phyloP scores from a whole-genome alignment of 2,888 invertebrate species.

The Oligia fasciuncula region DNA sequence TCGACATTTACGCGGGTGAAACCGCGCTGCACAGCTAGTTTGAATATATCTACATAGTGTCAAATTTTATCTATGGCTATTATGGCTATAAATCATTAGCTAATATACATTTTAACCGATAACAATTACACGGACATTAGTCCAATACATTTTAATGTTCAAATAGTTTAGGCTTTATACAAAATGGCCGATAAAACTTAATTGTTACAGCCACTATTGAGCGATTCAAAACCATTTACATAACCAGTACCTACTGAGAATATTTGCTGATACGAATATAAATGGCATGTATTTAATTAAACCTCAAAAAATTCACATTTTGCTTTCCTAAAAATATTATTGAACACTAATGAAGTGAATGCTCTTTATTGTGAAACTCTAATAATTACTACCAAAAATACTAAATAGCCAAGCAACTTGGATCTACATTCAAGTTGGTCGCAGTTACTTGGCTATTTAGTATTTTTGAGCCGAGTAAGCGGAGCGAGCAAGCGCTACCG shows the following conservation, averaged over 20 bases:
- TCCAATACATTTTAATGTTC: constrained; percentile 19
- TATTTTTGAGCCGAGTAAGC: no score
- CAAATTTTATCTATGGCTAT: constrained; percentile 10
- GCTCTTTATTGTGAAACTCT: no score
- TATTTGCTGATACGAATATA: background rate
- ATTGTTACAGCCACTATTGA: constrained; percentile 28
- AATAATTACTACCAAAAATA: no score
- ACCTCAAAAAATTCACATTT: background rate
- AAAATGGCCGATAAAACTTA: constrained; percentile 42
- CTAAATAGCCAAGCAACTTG: no score
- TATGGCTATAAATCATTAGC: constrained; percentile 9
- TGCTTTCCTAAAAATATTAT: background rate
- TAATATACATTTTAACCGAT: constrained; percentile 27
- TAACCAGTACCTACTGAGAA: background rate
- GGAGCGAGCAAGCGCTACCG: no score
- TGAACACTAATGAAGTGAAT: background rate
- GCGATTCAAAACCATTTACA: constrained; percentile 38
- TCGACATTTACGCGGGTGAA: no score
- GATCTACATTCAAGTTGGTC: no score
- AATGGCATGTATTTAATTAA: background rate
- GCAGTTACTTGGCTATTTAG: no score
- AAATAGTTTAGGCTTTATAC: constrained; percentile 26
- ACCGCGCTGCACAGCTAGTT: background rate
- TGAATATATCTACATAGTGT: background rate
- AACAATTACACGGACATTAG: constrained; percentile 18